These are phyloP conservation scores for Brachionichthys hirsutus DNA, from an alignment of 2,113 vertebrate genomes.

Conservation along the genomic window DNA sequence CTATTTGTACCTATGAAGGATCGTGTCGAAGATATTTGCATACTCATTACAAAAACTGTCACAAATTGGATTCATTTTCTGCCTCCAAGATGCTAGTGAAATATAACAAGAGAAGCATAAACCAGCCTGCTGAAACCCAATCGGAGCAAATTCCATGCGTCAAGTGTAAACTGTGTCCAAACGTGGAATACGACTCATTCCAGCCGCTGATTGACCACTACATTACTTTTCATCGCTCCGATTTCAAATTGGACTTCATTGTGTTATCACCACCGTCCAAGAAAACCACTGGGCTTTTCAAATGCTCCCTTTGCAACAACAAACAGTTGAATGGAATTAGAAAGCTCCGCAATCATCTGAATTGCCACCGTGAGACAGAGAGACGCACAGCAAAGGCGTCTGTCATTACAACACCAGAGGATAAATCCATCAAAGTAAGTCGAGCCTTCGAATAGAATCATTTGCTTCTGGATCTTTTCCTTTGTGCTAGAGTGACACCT, in stretches of 20 bases:
- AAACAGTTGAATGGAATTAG: conserved; percentile 76
- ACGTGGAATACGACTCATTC: conserved; percentile 78
- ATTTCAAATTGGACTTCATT: conserved; percentile 82
- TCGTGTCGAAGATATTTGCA: conserved; percentile 30
- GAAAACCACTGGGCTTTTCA: conserved; percentile 75
- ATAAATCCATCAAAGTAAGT: conserved; percentile 77
- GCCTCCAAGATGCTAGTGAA: conserved; percentile 29
- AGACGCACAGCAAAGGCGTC: conserved; percentile 60
- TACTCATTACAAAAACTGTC: conserved; percentile 43
- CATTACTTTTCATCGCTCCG: conserved; percentile 79
- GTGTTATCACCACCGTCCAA: conserved; percentile 65
- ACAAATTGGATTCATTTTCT: conserved; percentile 33
- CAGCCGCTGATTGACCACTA: conserved; percentile 87
- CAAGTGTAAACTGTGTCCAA: conserved; percentile 84
- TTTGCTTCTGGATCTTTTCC: neutral
- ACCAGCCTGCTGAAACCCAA: conserved; percentile 61
- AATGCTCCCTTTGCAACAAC: conserved; percentile 82
- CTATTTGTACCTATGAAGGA: conserved; percentile 40
- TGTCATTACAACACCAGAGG: neutral
- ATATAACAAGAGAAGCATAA: conserved; percentile 32
- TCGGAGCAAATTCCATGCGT: conserved; percentile 67
- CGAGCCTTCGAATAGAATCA: fast-evolving
- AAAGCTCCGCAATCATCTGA: conserved; percentile 84
- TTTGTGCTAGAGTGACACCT: neutral
- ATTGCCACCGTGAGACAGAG: conserved; percentile 80